These are phyloP conservation scores for Suillia variegata DNA, from an alignment of 2,888 invertebrate species.

Conservation along the genomic window DNA sequence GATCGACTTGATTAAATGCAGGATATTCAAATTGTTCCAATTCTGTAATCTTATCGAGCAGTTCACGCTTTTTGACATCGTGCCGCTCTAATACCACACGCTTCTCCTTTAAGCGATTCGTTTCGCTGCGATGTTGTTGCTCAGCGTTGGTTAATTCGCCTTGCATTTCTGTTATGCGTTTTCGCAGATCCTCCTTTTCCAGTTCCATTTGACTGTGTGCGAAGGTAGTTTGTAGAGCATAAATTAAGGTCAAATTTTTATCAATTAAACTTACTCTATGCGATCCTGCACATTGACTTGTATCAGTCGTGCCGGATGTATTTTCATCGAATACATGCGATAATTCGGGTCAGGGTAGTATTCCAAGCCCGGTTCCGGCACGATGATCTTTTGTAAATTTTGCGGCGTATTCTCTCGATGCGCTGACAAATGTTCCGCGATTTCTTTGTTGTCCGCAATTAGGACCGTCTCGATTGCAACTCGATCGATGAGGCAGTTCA, in stretches of 20 bases:
- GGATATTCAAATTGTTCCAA: slow-evolving; percentile 53
- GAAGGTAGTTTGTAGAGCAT: no score
- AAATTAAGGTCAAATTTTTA: background rate
- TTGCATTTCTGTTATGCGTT: slow-evolving; percentile 25
- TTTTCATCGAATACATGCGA: slow-evolving; percentile 71
- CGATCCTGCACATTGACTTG: slow-evolving; percentile 72
- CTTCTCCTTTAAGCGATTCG: slow-evolving; percentile 31
- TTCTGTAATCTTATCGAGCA: slow-evolving; percentile 45
- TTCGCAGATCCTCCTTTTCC: slow-evolving; percentile 25
- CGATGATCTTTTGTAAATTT: slow-evolving; percentile 71
- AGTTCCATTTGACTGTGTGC: slow-evolving; percentile 30
- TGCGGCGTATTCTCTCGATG: slow-evolving; percentile 69
- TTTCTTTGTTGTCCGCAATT: slow-evolving; percentile 67
- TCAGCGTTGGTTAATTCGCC: slow-evolving; percentile 25
- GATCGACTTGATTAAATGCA: slow-evolving; percentile 49
- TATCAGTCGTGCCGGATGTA: slow-evolving; percentile 65
- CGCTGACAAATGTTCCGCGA: slow-evolving; percentile 74
- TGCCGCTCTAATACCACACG: slow-evolving; percentile 33
- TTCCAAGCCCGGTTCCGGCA: slow-evolving; percentile 68
- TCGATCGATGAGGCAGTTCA: slow-evolving; percentile 86
- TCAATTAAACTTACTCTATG: slow-evolving; percentile 52
- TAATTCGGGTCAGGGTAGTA: slow-evolving; percentile 80
- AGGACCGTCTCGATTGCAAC: slow-evolving; percentile 74
- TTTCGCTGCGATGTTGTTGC: slow-evolving; percentile 31
- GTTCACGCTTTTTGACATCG: slow-evolving; percentile 29